These are phyloP conservation scores for Melanargia galathea DNA, from an alignment of 2,888 invertebrate genomes.

Conservation along the genomic window DNA sequence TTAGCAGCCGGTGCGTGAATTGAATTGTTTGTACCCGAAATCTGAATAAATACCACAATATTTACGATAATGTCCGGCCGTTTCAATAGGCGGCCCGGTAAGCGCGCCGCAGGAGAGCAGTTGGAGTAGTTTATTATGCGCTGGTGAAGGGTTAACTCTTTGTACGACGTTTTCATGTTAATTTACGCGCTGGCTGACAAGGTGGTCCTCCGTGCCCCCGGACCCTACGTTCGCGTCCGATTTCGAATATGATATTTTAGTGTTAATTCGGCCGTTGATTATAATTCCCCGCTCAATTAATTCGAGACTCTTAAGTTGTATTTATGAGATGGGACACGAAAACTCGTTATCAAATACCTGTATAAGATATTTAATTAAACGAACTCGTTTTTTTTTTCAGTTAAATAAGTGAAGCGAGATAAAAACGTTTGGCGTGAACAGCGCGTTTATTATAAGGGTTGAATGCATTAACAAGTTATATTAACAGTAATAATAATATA, in stretches of 20 bases:
- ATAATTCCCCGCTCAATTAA: constrained; percentile 55
- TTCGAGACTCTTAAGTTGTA: constrained; percentile 51
- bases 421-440: constrained; percentile 25
- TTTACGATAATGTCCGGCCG: constrained; percentile 78
- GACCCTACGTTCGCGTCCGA: constrained; percentile 45
- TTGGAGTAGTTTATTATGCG: constrained; percentile 66
- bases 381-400: constrained; percentile 33
- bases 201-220: constrained; percentile 67
- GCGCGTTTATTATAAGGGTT: constrained; percentile 14
- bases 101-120: constrained; percentile 64
- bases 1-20: constrained; percentile 79
- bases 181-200: constrained; percentile 63
- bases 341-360: constrained; percentile 39
- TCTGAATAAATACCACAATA: constrained; percentile 81
- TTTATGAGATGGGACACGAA: constrained; percentile 45
- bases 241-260: constrained; percentile 75
- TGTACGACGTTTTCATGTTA: constrained; percentile 71
- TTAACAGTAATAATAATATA: not conserved
- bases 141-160: constrained; percentile 76
- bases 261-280: constrained; percentile 66
- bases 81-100: constrained; percentile 68
- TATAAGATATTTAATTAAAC: constrained; percentile 40
- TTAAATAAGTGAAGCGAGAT: constrained; percentile 23
- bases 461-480: constrained; percentile 4
- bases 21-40: constrained; percentile 80